A percentile compares a stretch with the other conserved stretches of the same genome.
These are phyloP conservation scores for Drosophila mayaguana DNA, from an alignment of 2,888 invertebrate species.

Conservation along the genomic window DNA sequence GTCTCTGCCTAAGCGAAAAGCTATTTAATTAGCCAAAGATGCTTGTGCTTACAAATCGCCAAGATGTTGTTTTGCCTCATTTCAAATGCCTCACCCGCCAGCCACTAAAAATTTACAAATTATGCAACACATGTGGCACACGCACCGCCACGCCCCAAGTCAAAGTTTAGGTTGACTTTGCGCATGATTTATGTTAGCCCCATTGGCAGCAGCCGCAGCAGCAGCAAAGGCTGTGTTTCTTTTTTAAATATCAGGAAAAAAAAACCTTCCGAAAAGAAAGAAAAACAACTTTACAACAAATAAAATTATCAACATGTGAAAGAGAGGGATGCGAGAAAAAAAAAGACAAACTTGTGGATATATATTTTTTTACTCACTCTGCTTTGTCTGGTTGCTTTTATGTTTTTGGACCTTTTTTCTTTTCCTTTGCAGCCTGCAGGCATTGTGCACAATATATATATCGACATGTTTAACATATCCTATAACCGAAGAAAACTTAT, in stretches of 20 bases:
- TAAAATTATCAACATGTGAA: conserved; percentile 73
- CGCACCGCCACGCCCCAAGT: conserved; percentile 25
- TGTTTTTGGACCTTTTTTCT: conserved; percentile 36
- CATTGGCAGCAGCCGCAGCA: not conserved
- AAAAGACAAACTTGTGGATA: conserved; percentile 51
- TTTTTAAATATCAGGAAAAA: conserved; percentile 28
- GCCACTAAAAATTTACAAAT: conserved; percentile 46
- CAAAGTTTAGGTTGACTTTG: conserved; percentile 72
- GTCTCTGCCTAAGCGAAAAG: conserved; percentile 11
- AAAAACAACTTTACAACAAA: conserved; percentile 67
- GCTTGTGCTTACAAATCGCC: conserved; percentile 28
- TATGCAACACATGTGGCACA: conserved; percentile 62
- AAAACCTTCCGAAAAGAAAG: conserved; percentile 4
- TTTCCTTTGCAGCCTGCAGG: conserved; percentile 25
- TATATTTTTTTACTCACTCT: conserved; percentile 12
- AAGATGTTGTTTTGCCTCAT: conserved; percentile 6
- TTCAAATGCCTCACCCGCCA: conserved; percentile 2
- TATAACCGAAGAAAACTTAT: conserved; percentile 67
- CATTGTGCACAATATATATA: conserved; percentile 55
- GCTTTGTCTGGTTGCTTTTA: conserved; percentile 35
- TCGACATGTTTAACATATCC: conserved; percentile 74
- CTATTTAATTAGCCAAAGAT: conserved; percentile 50
- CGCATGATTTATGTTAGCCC: conserved; percentile 73
- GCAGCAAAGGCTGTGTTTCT: conserved; percentile 4
- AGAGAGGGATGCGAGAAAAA: conserved; percentile 31